Percentiles rank a stretch among this genome's conserved stretches.
These are phyloP conservation scores for Drosophila mimica DNA, from an alignment of 2,888 invertebrate species.

Conservation along the genomic window DNA sequence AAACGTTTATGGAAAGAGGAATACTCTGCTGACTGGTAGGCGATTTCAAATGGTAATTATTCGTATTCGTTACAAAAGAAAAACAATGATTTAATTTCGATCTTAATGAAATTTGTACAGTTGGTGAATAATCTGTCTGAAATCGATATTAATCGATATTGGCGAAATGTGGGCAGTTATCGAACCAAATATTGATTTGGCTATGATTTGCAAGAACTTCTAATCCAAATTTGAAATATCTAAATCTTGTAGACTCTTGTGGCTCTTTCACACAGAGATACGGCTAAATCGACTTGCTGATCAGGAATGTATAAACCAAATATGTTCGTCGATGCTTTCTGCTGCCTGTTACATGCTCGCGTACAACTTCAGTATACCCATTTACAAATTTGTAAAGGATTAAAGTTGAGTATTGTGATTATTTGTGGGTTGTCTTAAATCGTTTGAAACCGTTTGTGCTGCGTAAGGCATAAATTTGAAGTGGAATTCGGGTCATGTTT, in stretches of 20 bases:
- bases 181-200: too few species aligned
- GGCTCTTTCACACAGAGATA: not conserved
- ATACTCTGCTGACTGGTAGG: too few species aligned
- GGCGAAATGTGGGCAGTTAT: too few species aligned
- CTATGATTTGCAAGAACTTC: not conserved
- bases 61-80: too few species aligned
- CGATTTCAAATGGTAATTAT: too few species aligned
- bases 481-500: slow-evolving; percentile 34
- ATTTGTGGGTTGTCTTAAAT: slow-evolving; percentile 2
- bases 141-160: too few species aligned
- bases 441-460: slow-evolving; percentile 1
- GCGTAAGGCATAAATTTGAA: slow-evolving; percentile 7
- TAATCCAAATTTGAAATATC: too few species aligned
- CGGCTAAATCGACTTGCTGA: not conserved
- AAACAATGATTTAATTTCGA: too few species aligned
- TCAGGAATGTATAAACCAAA: not conserved
- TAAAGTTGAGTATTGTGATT: not conserved
- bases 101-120: too few species aligned
- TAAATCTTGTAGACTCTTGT: not conserved
- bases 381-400: not conserved
- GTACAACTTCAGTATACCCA: not conserved
- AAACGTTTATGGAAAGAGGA: not conserved
- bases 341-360: not conserved
- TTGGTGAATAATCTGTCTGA: too few species aligned
- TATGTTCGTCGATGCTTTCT: not conserved